Conservation (phyloP, 2,888 invertebrate genomes). For the Gastracanthus pulcherrimus region DNA sequence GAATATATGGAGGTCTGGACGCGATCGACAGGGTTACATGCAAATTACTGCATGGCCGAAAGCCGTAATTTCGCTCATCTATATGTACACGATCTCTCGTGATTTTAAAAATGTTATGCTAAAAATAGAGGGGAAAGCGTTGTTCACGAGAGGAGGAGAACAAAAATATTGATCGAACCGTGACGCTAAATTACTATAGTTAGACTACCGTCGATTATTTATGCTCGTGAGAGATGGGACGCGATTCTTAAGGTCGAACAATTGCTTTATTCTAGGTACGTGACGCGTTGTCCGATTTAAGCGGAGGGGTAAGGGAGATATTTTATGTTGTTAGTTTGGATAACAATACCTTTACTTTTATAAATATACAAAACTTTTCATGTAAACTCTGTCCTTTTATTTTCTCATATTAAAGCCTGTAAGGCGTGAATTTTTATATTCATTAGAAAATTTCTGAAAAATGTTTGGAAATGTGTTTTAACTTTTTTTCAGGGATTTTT, state of each 20-base stretch:
- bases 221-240: background rate
- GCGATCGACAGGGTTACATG: slow-evolving; percentile 15
- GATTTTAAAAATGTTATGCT: background rate
- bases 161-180: background rate
- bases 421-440: no score
- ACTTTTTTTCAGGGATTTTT: no score
- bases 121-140: background rate
- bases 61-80: background rate
- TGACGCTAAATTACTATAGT: background rate
- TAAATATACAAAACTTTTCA: no score
- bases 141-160: background rate
- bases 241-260: background rate
- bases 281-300: background rate
- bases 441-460: no score
- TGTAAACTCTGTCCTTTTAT: no score
- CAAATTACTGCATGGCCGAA: slow-evolving; percentile 13
- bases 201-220: background rate
- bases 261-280: slow-evolving; percentile 1
- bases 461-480: no score
- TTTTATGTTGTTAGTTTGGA: background rate
- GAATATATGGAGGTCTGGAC: background rate
- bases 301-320: no score
- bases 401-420: no score
- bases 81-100: no score
- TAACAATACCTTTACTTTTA: background rate